phyloP scores from a whole-genome alignment of 2,888 invertebrate species.

The Folsomia manolachei region DNA sequence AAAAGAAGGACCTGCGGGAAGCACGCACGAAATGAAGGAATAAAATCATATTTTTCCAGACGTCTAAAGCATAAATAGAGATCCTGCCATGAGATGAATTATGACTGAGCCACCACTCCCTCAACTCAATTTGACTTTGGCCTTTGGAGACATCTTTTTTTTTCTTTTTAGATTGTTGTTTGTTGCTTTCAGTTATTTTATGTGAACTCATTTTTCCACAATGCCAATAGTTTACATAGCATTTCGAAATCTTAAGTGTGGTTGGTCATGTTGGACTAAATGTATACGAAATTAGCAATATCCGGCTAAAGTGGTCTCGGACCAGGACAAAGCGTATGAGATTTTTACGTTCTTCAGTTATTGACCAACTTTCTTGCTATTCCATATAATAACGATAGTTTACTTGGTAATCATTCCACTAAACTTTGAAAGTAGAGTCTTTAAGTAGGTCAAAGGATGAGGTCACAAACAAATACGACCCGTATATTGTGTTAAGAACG shows the following conservation, averaged over 20 bases:
- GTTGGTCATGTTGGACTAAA: background rate
- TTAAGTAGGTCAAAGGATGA: background rate
- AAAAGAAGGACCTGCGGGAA: background rate
- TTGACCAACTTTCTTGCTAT: background rate
- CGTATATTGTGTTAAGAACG: background rate
- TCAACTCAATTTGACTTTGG: background rate
- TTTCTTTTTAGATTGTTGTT: background rate
- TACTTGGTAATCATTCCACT: too few relatives aligned
- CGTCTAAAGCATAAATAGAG: conserved; percentile 12
- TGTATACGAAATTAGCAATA: background rate
- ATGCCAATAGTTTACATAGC: background rate
- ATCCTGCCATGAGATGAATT: conserved; percentile 12
- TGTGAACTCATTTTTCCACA: background rate
- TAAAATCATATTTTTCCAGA: conserved; percentile 20
- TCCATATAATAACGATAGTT: background rate
- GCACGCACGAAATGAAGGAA: conserved; percentile 20
- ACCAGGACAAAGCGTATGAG: background rate
- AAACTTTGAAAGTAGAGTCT: background rate
- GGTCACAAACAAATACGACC: background rate
- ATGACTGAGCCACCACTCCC: background rate
- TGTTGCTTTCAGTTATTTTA: background rate
- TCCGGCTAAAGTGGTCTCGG: background rate
- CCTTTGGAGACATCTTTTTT: background rate
- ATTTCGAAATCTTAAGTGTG: too few relatives aligned
- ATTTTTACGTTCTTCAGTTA: background rate